Evolutionary conservation across 92 coral and sea anemone genomes (phyloP), one percentile per base, ranked within the genome.

Genomic region (Parazoanthus darwini): DNA sequence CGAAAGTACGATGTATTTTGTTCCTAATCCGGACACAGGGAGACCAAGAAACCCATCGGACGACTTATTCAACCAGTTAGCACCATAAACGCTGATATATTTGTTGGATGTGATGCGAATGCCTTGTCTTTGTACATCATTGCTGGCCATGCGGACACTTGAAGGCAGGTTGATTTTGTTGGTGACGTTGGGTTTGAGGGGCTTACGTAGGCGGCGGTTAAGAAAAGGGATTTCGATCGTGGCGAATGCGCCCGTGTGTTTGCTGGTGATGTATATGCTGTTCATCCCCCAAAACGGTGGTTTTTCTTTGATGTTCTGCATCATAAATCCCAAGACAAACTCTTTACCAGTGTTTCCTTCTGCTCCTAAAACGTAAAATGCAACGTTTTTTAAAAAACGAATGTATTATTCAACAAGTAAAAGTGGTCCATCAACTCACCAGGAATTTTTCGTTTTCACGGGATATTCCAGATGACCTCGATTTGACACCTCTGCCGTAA

Each of bases 11-110:
- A 90, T 88, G 89, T 94, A 92, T 66, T 89, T 78, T 8, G 93
- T 92, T 54, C 96, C 94, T 6, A 92, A 88, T 43, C 87, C 85
- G 26, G 89, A 82, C 81, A 94, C 93, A 71, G 96, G 94, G 71
- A 94, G 91, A 77, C 92, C 96, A 38, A 94, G 92, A 82, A 92
- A 94, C 0, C 94, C 96, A 74, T 94, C 96, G 15, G 91, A 90
- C 5, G 93, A 89, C 82, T 44, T 88, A 14, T 87, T 90, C 88
- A 85, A 44, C 68, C 93, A 81, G 82, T 86, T 94, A 74, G 89
- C 89, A 26, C 96, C 96, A 72, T 90, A 92, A 16, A 94, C 94
- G 33, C 89, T 89, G 48, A 94, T 85, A 70, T 90, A 79, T 8
- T 78, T 77, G 23, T 81, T 87, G 6, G 94, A 89, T 71, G 85